Base-by-base conservation (phyloP, 2,113 vertebrate species). In the Pseudopodoces humilis region DNA sequence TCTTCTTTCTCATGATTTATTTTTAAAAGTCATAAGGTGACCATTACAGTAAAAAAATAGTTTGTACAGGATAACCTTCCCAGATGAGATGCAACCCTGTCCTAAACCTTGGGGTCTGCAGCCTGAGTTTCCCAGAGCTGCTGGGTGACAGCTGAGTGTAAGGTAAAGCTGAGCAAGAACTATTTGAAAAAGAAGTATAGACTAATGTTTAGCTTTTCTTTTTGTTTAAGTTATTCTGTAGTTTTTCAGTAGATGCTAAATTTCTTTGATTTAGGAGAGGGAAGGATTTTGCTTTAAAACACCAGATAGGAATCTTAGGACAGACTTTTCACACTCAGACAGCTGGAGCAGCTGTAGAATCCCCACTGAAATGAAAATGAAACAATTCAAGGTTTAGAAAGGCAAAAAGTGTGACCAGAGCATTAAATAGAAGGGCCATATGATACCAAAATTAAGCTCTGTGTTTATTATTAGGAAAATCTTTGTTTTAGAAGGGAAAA, bases 401-500 rank as follows among this genome's bases (percentile, higher is more conserved):
- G 88, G 90, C 91, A 95, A 90, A 96, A 96, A 96, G 96, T 96
- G 91, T 96, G 96, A 95, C 95, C 76, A 88, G 70, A 91, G 69
- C 91, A 88, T 96, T 97, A 95, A 97, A 84, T 90, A 77, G 84
- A 95, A 96, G 63, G 90, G 80, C 85, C 88, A 95, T 92, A 76
- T 93, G 96, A 96, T 95, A 95, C 93, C 55, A 96, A 93, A 95
- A 94, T 90, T 95, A 91, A 96, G 84, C 92, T 86, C 93, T 94
- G 80, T 92, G 92, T 90, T 97, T 94, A 94, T 96, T 94, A 95
- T 96, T 87, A 97, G 95, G 96, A 96, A 95, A 97, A 97, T 96
- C 94, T 93, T 92, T 56, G 93, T 95, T 96, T 92, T 85, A 80
- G 88, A 83, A 76, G 65, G 71, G 83, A 92, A 96, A 97, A 95